Conservation (phyloP, 2,888 invertebrate species). For the Epistrophella euchroma region DNA sequence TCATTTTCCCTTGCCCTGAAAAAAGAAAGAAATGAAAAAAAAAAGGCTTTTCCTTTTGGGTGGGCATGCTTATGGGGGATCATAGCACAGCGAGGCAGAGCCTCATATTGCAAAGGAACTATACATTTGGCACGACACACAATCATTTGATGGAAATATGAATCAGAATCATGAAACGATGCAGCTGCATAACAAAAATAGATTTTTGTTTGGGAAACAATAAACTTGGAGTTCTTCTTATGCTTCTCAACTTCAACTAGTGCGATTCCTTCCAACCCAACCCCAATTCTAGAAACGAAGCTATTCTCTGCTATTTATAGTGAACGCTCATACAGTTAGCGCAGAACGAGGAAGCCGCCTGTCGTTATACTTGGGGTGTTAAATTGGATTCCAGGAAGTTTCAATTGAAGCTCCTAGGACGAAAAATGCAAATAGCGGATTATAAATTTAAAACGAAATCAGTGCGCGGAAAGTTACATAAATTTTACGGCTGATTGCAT, state of each 20-base stretch:
- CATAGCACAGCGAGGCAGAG: constrained; percentile 17
- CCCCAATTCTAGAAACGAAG: constrained; percentile 8
- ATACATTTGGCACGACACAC: constrained; percentile 55
- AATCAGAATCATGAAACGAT: constrained; percentile 65
- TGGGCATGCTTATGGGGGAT: constrained; percentile 35
- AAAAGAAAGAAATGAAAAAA: not conserved
- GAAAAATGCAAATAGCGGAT: constrained; percentile 74
- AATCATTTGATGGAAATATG: constrained; percentile 66
- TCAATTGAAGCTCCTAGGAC: constrained; percentile 69
- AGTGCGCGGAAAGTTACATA: constrained; percentile 74
- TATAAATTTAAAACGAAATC: constrained; percentile 74
- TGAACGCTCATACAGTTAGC: constrained; percentile 5
- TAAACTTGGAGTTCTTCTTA: constrained; percentile 44
- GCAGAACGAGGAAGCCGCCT: not conserved
- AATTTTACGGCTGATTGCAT: constrained; percentile 73
- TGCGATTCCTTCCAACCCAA: constrained; percentile 26
- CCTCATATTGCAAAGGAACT: constrained; percentile 49
- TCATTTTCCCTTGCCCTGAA: constrained; percentile 40
- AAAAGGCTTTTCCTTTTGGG: not conserved
- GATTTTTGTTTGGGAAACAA: constrained; percentile 70
- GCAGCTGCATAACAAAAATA: constrained; percentile 73
- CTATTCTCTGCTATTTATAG: constrained; percentile 32
- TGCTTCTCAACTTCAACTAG: constrained; percentile 6
- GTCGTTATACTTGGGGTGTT: constrained; percentile 83
- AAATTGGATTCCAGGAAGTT: constrained; percentile 84